Conservation (phyloP, 2,113 vertebrate genomes). For the Buteo buteo region DNA sequence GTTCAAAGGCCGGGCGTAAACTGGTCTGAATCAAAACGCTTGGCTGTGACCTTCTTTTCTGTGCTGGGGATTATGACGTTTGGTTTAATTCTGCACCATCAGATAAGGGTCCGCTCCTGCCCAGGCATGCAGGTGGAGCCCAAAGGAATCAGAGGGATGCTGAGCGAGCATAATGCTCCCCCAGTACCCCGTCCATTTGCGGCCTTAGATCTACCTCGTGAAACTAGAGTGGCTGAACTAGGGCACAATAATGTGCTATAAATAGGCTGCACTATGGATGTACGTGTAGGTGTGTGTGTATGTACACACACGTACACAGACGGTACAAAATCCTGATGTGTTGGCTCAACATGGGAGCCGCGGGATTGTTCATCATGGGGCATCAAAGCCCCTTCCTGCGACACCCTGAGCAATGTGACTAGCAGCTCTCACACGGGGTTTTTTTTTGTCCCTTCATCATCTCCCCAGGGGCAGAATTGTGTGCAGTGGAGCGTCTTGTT, state of each 20-base stretch:
- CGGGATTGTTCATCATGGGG: rapidly evolving
- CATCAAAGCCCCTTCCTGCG: not conserved
- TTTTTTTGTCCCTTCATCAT: not conserved
- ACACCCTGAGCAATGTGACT: not conserved
- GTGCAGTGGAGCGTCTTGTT: not conserved
- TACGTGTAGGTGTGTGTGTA: rapidly evolving
- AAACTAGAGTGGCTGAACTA: rapidly evolving
- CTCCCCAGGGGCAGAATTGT: not conserved
- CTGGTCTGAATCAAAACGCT: not conserved
- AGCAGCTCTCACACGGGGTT: rapidly evolving
- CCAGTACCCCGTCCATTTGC: rapidly evolving
- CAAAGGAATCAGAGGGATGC: not conserved
- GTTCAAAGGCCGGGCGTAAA: not conserved
- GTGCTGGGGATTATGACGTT: not conserved
- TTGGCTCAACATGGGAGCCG: not conserved
- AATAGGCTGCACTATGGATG: rapidly evolving
- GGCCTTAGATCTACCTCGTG: rapidly evolving
- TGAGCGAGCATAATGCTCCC: rapidly evolving
- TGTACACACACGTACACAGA: rapidly evolving
- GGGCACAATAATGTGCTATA: rapidly evolving
- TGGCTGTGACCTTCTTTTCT: not conserved
- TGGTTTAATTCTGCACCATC: not conserved
- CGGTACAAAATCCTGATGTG: rapidly evolving
- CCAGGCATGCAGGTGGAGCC: not conserved
- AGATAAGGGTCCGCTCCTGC: not conserved